A percentile compares a stretch with the other conserved stretches of the same genome.
These are phyloP conservation scores for Zaprionus ornatus DNA, from an alignment of 1,140 invertebrate species.

Conservation along the genomic window DNA sequence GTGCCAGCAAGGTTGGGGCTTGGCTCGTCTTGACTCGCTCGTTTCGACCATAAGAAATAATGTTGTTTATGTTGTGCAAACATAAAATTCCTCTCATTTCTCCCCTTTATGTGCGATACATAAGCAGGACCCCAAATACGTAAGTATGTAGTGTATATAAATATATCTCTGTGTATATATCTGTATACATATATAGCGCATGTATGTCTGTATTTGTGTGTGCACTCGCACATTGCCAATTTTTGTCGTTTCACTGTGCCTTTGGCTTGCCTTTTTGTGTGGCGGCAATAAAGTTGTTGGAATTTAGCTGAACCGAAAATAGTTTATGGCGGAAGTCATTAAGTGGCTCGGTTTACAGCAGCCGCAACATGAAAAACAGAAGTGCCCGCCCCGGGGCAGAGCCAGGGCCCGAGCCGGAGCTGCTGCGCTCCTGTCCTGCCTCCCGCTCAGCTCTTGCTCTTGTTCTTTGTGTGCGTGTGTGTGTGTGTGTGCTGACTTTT, in stretches of 20 bases:
- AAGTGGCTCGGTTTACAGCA: constrained; percentile 82
- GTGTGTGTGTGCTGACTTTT: constrained; percentile 58
- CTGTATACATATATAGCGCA: constrained; percentile 23
- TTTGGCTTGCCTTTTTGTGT: constrained; percentile 38
- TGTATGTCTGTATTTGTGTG: constrained; percentile 29
- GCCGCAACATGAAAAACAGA: constrained; percentile 82
- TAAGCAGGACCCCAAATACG: not conserved
- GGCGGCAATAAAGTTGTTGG: constrained; percentile 80
- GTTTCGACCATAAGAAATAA: constrained; percentile 76
- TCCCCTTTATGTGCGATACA: constrained; percentile 33
- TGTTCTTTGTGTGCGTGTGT: constrained; percentile 2
- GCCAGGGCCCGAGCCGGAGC: constrained; percentile 5
- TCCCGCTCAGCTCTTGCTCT: not conserved
- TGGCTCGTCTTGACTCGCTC: constrained; percentile 24
- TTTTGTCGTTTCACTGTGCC: constrained; percentile 69
- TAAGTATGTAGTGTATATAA: constrained; percentile 28
- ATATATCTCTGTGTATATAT: constrained; percentile 20
- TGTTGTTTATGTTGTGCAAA: constrained; percentile 82
- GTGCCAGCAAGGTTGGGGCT: constrained; percentile 39
- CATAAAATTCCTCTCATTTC: constrained; percentile 71
- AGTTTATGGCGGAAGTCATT: constrained; percentile 82
- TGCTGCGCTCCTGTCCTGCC: constrained; percentile 2
- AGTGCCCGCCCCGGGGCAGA: constrained; percentile 62
- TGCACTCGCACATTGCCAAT: constrained; percentile 53
- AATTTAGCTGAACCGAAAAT: constrained; percentile 83